Evolutionary conservation across 2,888 invertebrate genomes (phyloP), one percentile per base, ranked within the genome.

Genomic region (Eupithecia insigniata): DNA sequence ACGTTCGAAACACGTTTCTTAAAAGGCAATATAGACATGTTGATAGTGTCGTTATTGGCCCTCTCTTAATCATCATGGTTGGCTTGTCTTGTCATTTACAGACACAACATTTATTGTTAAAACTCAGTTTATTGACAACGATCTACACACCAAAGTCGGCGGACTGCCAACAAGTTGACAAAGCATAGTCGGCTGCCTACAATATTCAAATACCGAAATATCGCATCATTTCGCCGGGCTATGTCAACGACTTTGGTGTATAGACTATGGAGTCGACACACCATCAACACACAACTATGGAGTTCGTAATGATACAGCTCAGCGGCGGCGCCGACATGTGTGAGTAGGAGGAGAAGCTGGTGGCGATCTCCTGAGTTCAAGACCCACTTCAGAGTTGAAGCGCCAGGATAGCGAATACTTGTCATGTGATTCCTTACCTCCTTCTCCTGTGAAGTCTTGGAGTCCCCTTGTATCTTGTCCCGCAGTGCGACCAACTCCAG

Each of bases 401-500:
- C 28, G 3, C 12, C 26, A 46, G 46, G 46, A 18, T 28, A 58
- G 58, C 28, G 14, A 14, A 4, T 58, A 28, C 14, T 3, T 32
- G 32, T 34, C 34, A 34, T 12, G n/a, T 39, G 14, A 32, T 12
- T 1, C 83, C 90, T 81, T 51, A 97, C 95, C 95, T 97, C 97
- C 62, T 93, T 94, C 74, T 95, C 94, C 74, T 95, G 94, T 58
- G 94, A 94, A 34, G 86, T 72, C 72, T 79, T 84, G 55, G 26
- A 22, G 85, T 96, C 96, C 30, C 95, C 95, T 69, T 96, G 96
- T 77, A 97, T 96, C 90, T 96, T 96, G 89, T 97, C 96, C 22
- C 96, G 92, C 55, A 97, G 89, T 78, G 96, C 95, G 68, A 97
- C 94, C 79, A 97, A 93, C 90, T 97, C 97, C 74, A 95, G 90